phyloP scores from a whole-genome alignment of 1,140 invertebrate species.

The Bombus soroeensis region DNA sequence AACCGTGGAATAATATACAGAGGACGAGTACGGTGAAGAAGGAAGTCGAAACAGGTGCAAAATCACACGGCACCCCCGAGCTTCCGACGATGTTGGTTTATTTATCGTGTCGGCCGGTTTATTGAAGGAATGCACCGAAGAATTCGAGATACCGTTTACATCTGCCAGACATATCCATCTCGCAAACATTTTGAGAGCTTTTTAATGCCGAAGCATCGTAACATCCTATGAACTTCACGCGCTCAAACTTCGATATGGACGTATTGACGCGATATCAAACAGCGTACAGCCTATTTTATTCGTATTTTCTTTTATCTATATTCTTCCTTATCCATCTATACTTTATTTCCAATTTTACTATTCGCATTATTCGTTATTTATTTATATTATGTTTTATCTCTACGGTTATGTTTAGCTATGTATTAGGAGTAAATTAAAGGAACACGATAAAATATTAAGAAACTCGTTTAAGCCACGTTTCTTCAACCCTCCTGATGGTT shows the following conservation, averaged over 20 bases:
- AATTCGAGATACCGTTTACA: constrained; percentile 16
- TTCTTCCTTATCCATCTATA: too few species aligned
- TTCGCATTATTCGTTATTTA: too few species aligned
- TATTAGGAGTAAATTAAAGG: too few species aligned
- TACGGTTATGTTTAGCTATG: too few species aligned
- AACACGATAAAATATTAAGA: too few species aligned
- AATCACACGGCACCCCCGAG: constrained; percentile 20
- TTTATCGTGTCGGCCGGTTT: constrained; percentile 26
- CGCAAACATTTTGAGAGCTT: constrained; percentile 7
- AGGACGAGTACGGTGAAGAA: background rate
- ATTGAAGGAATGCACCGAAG: constrained; percentile 1
- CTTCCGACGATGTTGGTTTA: constrained; percentile 16
- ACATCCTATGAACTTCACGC: constrained; percentile 21
- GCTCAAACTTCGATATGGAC: background rate
- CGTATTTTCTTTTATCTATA: too few species aligned
- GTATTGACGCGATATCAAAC: background rate
- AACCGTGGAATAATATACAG: constrained; percentile 36
- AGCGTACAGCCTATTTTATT: too few species aligned
- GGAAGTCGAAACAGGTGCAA: constrained; percentile 46
- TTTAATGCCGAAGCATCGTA: background rate
- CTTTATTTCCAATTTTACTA: too few species aligned
- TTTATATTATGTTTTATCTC: too few species aligned
- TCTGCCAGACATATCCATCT: background rate
- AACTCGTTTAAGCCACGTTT: too few species aligned
- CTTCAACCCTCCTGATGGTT: too few species aligned